phyloP scores from a whole-genome alignment of 2,888 invertebrate genomes.

The Anarsia innoxiella region DNA sequence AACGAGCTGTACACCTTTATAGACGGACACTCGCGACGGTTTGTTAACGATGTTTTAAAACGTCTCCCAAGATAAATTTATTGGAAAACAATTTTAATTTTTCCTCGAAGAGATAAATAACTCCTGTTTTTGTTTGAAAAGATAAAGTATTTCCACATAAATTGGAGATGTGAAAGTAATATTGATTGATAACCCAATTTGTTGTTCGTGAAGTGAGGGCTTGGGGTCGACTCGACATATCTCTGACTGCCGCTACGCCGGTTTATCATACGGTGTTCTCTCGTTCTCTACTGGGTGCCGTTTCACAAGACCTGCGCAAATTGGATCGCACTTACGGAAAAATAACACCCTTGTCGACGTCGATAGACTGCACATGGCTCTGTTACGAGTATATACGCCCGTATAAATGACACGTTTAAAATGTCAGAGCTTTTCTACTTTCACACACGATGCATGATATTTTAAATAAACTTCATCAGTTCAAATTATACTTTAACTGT shows the following conservation, averaged over 20 bases:
- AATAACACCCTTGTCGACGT: constrained; percentile 22
- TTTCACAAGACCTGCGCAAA: constrained; percentile 35
- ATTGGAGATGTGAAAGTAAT: constrained; percentile 39
- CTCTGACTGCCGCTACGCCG: constrained; percentile 25
- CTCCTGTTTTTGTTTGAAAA: constrained; percentile 27
- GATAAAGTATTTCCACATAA: constrained; percentile 35
- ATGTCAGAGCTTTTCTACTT: too few species aligned
- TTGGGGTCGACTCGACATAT: too few species aligned
- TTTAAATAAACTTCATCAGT: too few species aligned
- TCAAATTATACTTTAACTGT: too few species aligned
- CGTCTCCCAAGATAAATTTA: neutral
- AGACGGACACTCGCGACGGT: constrained; percentile 28
- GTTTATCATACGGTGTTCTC: constrained; percentile 35
- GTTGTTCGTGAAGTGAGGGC: constrained; percentile 30
- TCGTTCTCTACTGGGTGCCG: constrained; percentile 23
- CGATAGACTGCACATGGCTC: too few species aligned
- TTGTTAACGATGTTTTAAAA: constrained; percentile 20
- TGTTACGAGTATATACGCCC: too few species aligned
- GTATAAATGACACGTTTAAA: too few species aligned
- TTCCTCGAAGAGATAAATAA: too few species aligned
- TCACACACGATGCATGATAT: too few species aligned
- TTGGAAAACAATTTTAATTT: constrained; percentile 21
- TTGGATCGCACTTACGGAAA: constrained; percentile 36
- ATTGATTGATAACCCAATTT: constrained; percentile 54
- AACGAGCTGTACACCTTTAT: constrained; percentile 43